A percentile compares a stretch with the other conserved stretches of the same genome.
phyloP scores from a whole-genome alignment of 2,888 invertebrate genomes.

The Boloria selene region DNA sequence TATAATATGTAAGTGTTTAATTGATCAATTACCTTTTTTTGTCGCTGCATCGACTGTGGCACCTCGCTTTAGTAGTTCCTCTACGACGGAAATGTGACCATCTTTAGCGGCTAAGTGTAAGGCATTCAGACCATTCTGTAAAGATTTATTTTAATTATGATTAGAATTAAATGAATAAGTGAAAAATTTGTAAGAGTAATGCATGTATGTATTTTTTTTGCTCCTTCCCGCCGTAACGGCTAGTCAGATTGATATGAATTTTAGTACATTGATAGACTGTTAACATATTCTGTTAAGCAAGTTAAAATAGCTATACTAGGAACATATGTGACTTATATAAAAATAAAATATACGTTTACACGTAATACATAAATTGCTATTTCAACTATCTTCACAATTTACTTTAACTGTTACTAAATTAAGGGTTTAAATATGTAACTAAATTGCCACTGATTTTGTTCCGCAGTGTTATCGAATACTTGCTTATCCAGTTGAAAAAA shows the following conservation, averaged over 20 bases:
- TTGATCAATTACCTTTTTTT: slow-evolving; percentile 90
- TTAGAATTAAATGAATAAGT: too few relatives aligned
- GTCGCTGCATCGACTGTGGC: slow-evolving; percentile 98
- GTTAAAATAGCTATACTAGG: too few relatives aligned
- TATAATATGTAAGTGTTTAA: too few relatives aligned
- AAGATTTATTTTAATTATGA: slow-evolving; percentile 6
- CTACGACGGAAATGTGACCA: slow-evolving; percentile 96
- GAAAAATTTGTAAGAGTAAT: not conserved
- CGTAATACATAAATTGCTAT: too few relatives aligned
- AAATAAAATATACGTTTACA: too few relatives aligned
- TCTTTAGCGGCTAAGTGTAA: slow-evolving; percentile 98
- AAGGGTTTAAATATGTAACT: not conserved
- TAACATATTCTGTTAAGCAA: too few relatives aligned
- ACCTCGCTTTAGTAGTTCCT: slow-evolving; percentile 93
- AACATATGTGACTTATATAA: too few relatives aligned
- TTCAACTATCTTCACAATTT: too few relatives aligned
- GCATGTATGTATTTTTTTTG: not conserved
- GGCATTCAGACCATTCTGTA: slow-evolving; percentile 97
- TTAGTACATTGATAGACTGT: too few relatives aligned
- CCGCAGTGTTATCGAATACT: not conserved
- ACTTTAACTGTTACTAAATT: not conserved
- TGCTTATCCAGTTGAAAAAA: not conserved
- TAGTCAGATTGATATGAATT: too few relatives aligned
- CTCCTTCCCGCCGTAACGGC: not conserved
- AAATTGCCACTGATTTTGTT: not conserved